A percentile compares a stretch with the other conserved stretches of the same genome.
Conservation (phyloP, 1,140 invertebrate genomes). For the Tetragnatha versicolor region DNA sequence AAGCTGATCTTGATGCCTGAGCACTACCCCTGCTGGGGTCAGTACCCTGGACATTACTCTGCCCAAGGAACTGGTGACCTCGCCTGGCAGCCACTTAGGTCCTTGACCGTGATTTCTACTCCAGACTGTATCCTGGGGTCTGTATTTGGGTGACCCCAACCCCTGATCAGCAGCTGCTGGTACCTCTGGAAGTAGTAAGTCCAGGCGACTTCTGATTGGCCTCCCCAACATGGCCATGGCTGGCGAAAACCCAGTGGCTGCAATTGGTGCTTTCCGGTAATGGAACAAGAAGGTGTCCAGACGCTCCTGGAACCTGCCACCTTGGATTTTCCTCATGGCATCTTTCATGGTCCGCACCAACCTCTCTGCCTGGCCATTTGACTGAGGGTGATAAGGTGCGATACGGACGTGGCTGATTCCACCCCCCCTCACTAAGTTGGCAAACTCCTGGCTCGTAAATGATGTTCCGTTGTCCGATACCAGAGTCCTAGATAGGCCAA, state of each 20-base stretch:
- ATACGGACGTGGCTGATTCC: slow-evolving; percentile 62
- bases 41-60: neutral
- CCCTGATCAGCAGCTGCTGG: neutral
- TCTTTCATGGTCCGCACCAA: slow-evolving; percentile 56
- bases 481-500: slow-evolving; percentile 62
- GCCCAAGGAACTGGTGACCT: neutral
- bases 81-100: slow-evolving; percentile 1
- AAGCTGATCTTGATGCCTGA: neutral
- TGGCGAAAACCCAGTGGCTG: slow-evolving; percentile 5
- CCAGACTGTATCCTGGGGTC: neutral
- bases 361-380: slow-evolving; percentile 65
- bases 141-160: neutral
- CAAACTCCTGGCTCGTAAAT: slow-evolving; percentile 64
- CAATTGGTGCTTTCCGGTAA: neutral
- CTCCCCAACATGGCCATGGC: neutral
- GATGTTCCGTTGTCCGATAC: slow-evolving; percentile 65
- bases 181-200: neutral
- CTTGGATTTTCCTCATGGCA: neutral
- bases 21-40: neutral
- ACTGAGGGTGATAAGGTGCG: slow-evolving; percentile 63
- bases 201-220: slow-evolving; percentile 9
- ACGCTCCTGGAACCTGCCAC: neutral
- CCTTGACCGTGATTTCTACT: neutral
- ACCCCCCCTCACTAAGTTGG: slow-evolving; percentile 63
- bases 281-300: slow-evolving; percentile 20